Base-by-base conservation (phyloP, 1,140 invertebrate genomes). In the Dinoponera quadriceps region DNA sequence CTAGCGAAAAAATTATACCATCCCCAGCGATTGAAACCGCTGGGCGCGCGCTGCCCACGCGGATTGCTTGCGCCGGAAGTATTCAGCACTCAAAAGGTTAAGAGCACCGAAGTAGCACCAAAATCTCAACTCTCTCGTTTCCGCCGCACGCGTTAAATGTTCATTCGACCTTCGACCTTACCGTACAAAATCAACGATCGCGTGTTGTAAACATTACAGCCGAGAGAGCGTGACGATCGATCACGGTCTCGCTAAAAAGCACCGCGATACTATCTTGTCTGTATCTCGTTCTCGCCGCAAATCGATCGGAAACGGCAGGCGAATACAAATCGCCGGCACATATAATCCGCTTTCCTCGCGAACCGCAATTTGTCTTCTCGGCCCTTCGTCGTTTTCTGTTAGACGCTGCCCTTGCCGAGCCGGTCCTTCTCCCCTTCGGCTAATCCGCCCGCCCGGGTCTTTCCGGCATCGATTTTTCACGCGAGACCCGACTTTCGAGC, bases 381-480 rank as follows among this genome's bases (percentile, higher is more conserved):
- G 49, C 38, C 51, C 63, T 84, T 82, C 77, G 68, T 62, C 65
- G 54, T 69, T 83, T 83, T 60, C 60, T 65, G 65, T 74, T 74
- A 55, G 65, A 54, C 85, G 60, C 75, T 57, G 83, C 65, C 59
- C 69, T 59, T 71, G 78, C 62, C 44, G 69, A 59, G 51, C 62
- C 62, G 62, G 55, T 86, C 78, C 75, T 60, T 83, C 55, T 48
- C 57, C 81, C 33, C 59, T 73, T 57, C 75, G 71, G 75, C 75
- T 68, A 69, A 88, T 85, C 63, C 38, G 66, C 65, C n/a, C 71
- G 38, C 68, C 74, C 65, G 51, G 27, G 83, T 88, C 68, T 68
- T 85, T 88, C 86, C 86, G 83, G 59, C 68, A 89, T 89, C 84
- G 87, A 89, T 89, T 88, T 88, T 85, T 85, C 83, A 55, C 83